phyloP scores from a whole-genome alignment of 2,113 vertebrate species.

The Apeltes quadracus region DNA sequence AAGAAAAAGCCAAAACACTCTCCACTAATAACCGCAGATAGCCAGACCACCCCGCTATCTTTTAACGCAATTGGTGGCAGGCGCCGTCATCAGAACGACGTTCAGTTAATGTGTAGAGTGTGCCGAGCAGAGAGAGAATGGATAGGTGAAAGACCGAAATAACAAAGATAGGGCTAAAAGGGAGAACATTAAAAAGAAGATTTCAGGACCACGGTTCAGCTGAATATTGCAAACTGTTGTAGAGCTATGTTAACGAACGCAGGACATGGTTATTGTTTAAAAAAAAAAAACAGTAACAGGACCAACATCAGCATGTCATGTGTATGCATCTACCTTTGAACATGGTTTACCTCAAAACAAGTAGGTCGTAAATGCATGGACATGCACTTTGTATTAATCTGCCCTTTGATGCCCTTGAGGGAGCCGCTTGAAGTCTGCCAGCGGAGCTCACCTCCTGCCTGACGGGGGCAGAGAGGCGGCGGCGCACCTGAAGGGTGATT shows the following conservation, averaged over 20 bases:
- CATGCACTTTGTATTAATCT: constrained; percentile 32
- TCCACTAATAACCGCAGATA: background rate
- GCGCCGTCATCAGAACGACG: background rate
- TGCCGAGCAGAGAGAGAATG: background rate
- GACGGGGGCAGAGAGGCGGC: constrained; percentile 56
- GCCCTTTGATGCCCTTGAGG: constrained; percentile 69
- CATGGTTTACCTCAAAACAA: constrained; percentile 13
- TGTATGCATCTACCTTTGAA: background rate
- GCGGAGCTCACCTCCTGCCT: constrained; percentile 62
- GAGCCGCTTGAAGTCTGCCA: constrained; percentile 68
- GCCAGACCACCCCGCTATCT: background rate
- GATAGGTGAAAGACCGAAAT: background rate
- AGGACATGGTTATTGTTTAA: background rate
- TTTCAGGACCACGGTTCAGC: background rate
- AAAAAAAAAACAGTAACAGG: no score
- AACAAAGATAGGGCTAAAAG: background rate
- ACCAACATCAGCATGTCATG: background rate
- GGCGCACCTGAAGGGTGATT: constrained; percentile 63
- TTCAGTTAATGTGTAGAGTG: background rate
- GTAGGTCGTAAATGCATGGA: constrained; percentile 36
- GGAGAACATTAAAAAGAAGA: background rate
- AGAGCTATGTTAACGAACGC: background rate
- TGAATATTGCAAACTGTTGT: background rate
- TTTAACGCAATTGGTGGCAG: background rate
- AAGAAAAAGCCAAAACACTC: background rate